Base-by-base conservation (phyloP, 2,888 invertebrate species). In the Troides oblongomaculatus region DNA sequence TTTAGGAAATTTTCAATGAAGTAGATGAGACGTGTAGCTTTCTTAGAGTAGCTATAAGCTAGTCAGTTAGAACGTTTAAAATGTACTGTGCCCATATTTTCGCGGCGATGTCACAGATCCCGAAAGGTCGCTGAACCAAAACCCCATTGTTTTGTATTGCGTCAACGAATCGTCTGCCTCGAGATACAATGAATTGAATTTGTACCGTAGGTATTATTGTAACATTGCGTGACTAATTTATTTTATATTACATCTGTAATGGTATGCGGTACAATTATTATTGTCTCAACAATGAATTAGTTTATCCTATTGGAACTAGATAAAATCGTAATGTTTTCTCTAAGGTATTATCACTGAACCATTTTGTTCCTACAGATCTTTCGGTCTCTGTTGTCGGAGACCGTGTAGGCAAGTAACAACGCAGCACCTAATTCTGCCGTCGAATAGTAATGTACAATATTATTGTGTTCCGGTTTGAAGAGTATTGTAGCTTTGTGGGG, bases 141-240 rank as follows among this genome's bases (percentile, higher is more conserved):
- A 87, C 84, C 84, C 89, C 85, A 91, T 92, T 92, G 92, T 92
- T 86, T 87, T 81, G 84, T 80, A 84, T 92, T 92, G 90, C 92
- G 88, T 89, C 89, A 92, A 84, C 86, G 83, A 82, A 88, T 85
- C 89, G 84, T 90, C 90, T 90, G 89, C 89, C 84, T 84, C 81
- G 79, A 79, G 80, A 81, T 84, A 85, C 82, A 82, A 83, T 87
- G 84, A 88, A 87, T 89, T 86, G 81, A 89, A 89, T 89, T 87
- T 86, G 85, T 87, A 86, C 81, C 81, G 81, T 77, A 68, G 68
- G 65, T 82, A 86, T 85, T 86, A 86, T 89, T 87, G 84, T 84
- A 83, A 79, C 80, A 82, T 85, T 87, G 84, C 83, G 81, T 84
- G 83, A 83, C 82, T 84, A 80, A 83, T 88, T 82, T 82, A 83